Evolutionary conservation across 1,140 invertebrate species (phyloP).

Genomic region (Drosophila subobscura): DNA sequence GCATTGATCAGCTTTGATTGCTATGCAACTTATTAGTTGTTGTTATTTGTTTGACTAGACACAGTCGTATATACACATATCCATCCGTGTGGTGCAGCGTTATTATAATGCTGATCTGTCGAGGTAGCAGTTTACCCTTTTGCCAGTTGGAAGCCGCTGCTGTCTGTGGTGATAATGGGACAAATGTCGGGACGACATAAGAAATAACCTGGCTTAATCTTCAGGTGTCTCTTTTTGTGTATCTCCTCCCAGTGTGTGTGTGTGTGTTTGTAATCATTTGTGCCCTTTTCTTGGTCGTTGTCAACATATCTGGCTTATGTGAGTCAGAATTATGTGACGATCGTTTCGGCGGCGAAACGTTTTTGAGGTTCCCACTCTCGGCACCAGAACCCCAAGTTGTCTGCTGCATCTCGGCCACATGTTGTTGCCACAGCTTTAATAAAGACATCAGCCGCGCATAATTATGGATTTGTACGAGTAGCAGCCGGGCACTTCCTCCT

Average conservation of each 20-base stretch:
- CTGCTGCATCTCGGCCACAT: slow-evolving; percentile 55
- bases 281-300: slow-evolving; percentile 70
- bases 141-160: slow-evolving; percentile 75
- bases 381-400: slow-evolving; percentile 6
- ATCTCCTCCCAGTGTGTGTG: not conserved
- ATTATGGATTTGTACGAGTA: slow-evolving; percentile 78
- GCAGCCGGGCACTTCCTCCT: slow-evolving; percentile 27
- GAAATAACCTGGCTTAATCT: slow-evolving; percentile 73
- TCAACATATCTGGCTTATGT: slow-evolving; percentile 82
- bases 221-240: slow-evolving; percentile 15
- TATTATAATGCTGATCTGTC: slow-evolving; percentile 50
- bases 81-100: slow-evolving; percentile 24
- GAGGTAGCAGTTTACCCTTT: slow-evolving; percentile 14
- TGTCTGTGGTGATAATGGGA: slow-evolving; percentile 79
- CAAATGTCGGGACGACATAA: slow-evolving; percentile 58
- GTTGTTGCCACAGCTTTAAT: slow-evolving; percentile 78
- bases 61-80: slow-evolving; percentile 67
- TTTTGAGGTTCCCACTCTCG: slow-evolving; percentile 51
- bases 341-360: slow-evolving; percentile 63
- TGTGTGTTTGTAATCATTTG: slow-evolving; percentile 61
- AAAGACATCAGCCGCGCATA: slow-evolving; percentile 81
- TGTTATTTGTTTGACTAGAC: slow-evolving; percentile 82
- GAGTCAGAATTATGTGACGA: slow-evolving; percentile 82
- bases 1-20: slow-evolving; percentile 72
- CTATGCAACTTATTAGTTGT: slow-evolving; percentile 79